Evolutionary conservation across 2,888 invertebrate species (phyloP).

Genomic region (Caenorhabditis sulstoni): DNA sequence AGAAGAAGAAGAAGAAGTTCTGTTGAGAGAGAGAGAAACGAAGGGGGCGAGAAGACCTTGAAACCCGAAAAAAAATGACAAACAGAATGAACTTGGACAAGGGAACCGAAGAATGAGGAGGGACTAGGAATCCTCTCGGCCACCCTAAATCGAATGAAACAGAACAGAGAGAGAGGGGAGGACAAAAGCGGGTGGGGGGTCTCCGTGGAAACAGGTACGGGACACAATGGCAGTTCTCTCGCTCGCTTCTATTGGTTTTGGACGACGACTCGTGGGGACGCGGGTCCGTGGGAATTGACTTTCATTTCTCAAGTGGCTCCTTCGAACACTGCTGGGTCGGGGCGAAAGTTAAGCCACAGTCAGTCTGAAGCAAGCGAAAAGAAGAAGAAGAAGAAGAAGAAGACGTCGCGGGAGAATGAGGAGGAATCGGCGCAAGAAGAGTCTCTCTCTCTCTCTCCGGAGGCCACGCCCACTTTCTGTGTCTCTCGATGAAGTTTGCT

Average conservation of each 20-base stretch:
- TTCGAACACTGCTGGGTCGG: too few species aligned
- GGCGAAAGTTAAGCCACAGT: too few species aligned
- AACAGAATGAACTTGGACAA: not conserved
- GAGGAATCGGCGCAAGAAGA: conserved; percentile 7
- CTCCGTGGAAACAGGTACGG: conserved; percentile 45
- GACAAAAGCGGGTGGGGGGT: not conserved
- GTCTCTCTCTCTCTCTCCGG: too few species aligned
- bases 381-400: not conserved
- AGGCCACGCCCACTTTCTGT: conserved; percentile 22
- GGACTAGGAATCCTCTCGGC: not conserved
- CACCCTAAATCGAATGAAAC: not conserved
- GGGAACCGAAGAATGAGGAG: too few species aligned
- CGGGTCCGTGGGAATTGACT: conserved; percentile 37
- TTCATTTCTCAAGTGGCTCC: conserved; percentile 38
- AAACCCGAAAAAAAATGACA: not conserved
- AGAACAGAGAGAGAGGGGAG: conserved; percentile 1
- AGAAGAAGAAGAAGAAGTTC: not conserved
- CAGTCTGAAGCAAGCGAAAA: too few species aligned
- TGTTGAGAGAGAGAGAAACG: not conserved
- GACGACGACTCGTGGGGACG: too few species aligned
- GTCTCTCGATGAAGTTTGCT: conserved; percentile 45
- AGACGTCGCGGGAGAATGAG: not conserved
- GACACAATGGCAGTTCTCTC: conserved; percentile 11
- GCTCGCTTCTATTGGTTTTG: conserved; percentile 19
- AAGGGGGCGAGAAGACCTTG: conserved; percentile 11